Evolutionary conservation across 2,113 vertebrate species (phyloP).

Genomic region (Hippoglossus stenolepis): DNA sequence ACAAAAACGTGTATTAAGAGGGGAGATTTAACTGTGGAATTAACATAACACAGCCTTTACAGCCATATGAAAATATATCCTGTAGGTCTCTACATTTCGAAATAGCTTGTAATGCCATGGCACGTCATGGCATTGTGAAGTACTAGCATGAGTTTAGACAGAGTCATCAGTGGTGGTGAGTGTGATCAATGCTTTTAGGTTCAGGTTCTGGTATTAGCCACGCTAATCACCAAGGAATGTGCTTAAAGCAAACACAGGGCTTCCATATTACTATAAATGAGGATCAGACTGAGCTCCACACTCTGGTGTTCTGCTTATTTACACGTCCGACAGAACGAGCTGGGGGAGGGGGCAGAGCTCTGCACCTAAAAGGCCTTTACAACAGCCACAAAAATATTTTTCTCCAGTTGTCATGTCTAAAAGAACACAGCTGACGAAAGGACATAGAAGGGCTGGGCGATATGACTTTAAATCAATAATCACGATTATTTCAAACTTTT

Average conservation of each 20-base stretch:
- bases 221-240: conserved; percentile 79
- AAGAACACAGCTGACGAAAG: neutral
- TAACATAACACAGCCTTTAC: conserved; percentile 2
- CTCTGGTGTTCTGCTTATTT: conserved; percentile 56
- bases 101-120: conserved; percentile 14
- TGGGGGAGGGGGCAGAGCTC: neutral
- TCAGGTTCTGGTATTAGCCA: conserved; percentile 66
- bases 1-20: neutral
- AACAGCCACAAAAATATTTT: conserved; percentile 43
- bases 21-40: neutral
- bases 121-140: conserved; percentile 10
- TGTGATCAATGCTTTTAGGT: conserved; percentile 56
- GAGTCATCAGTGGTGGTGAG: conserved; percentile 26
- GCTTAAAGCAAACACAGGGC: conserved; percentile 73
- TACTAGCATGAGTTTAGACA: conserved; percentile 7
- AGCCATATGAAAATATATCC: neutral
- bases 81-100: neutral
- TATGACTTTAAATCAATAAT: no score
- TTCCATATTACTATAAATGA: conserved; percentile 76
- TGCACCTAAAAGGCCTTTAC: conserved; percentile 34
- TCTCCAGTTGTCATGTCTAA: neutral
- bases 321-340: conserved; percentile 42
- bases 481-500: neutral
- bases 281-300: conserved; percentile 48
- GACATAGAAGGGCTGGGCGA: neutral